Conservation (phyloP, 2,797 vertebrate species). For the Numenius phaeopus region DNA sequence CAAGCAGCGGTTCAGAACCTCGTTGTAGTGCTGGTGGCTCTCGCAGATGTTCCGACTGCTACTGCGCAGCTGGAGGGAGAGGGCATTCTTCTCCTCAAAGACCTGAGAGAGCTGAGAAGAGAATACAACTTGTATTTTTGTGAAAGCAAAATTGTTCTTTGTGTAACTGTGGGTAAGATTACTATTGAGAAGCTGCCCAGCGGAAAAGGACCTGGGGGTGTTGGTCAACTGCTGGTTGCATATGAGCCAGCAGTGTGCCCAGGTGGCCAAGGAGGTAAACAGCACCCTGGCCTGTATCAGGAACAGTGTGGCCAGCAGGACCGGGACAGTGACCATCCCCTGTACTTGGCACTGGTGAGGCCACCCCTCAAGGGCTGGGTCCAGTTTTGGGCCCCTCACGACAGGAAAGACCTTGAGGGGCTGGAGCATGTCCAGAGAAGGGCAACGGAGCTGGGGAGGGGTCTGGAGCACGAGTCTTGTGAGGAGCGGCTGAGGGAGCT, state of each 20-base stretch:
- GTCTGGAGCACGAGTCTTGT: background rate
- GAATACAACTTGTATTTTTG: background rate
- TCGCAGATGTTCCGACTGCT: constrained; percentile 71
- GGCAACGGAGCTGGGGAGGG: background rate
- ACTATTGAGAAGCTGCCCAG: background rate
- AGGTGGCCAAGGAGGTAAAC: background rate
- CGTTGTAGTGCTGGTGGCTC: constrained; percentile 71
- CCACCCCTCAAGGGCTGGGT: background rate
- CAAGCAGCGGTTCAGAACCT: constrained; percentile 74
- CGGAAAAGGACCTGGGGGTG: background rate
- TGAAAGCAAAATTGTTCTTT: background rate
- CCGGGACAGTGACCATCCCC: background rate
- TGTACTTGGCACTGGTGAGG: background rate
- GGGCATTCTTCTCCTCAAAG: constrained; percentile 83
- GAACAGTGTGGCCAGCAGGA: background rate
- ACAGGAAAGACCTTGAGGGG: background rate
- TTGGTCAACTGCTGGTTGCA: background rate
- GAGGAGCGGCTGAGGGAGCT: background rate
- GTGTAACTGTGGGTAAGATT: background rate
- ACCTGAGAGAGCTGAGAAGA: constrained; percentile 81
- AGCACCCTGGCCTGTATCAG: background rate
- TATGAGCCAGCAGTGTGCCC: background rate
- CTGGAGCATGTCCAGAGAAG: background rate
- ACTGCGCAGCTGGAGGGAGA: constrained; percentile 78
- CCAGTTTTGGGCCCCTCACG: background rate